Conservation (phyloP, 2,888 invertebrate genomes). For the Mesopsocus fuscifrons region DNA sequence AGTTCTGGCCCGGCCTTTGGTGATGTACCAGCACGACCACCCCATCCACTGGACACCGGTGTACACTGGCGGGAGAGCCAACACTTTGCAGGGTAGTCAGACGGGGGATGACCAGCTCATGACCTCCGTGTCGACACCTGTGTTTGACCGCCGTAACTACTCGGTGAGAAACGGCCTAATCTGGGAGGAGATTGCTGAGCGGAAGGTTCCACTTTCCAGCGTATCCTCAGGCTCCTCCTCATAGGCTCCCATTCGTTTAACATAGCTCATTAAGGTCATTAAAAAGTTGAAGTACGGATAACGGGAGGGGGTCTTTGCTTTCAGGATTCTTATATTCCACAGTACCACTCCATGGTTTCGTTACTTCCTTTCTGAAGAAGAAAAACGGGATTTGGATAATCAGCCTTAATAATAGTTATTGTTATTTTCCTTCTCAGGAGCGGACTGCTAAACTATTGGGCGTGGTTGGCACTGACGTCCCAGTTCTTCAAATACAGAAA, state of each 20-base stretch:
- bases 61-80: conserved; percentile 64
- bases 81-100: conserved; percentile 28
- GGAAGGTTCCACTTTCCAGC: too few relatives aligned
- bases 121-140: conserved; percentile 86
- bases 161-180: too few relatives aligned
- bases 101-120: conserved; percentile 60
- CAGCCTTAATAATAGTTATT: too few relatives aligned
- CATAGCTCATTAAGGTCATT: too few relatives aligned
- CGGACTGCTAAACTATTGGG: conserved; percentile 84
- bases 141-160: conserved; percentile 82
- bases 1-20: conserved; percentile 90
- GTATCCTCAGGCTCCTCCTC: too few relatives aligned
- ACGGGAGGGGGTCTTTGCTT: neutral
- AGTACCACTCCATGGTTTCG: too few relatives aligned
- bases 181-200: too few relatives aligned
- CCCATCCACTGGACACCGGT: conserved; percentile 92
- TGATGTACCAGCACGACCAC: conserved; percentile 79
- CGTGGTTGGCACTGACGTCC: conserved; percentile 93
- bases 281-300: neutral
- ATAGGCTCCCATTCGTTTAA: too few relatives aligned
- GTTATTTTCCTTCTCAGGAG: conserved; percentile 32
- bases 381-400: too few relatives aligned
- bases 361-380: too few relatives aligned
- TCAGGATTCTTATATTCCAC: too few relatives aligned
- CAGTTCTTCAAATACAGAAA: conserved; percentile 86